Percentiles rank a stretch among this genome's conserved stretches.
phyloP scores from a whole-genome alignment of 1,140 invertebrate species.

The Halesus radiatus region DNA sequence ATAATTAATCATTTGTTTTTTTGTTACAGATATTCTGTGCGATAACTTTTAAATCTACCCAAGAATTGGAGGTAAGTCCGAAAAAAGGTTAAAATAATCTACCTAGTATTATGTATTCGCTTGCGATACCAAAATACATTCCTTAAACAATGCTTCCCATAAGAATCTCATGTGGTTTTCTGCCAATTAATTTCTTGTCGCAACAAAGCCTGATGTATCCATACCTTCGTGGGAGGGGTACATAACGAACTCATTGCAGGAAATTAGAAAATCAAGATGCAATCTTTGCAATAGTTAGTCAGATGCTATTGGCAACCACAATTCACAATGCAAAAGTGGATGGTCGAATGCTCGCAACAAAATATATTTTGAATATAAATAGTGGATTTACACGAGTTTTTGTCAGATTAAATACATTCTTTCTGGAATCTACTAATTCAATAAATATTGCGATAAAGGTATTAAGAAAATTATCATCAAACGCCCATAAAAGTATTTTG shows the following conservation, averaged over 20 bases:
- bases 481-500: too few species aligned
- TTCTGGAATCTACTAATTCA: not conserved
- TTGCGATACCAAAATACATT: not conserved
- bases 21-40: too few species aligned
- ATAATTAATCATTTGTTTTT: too few species aligned
- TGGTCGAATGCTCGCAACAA: slow-evolving; percentile 4
- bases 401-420: not conserved
- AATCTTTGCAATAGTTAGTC: slow-evolving; percentile 39
- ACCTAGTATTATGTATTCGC: not conserved
- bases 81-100: not conserved
- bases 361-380: not conserved
- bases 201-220: not conserved
- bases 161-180: not conserved
- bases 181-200: not conserved
- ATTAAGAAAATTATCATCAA: not conserved
- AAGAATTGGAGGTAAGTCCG: too few species aligned
- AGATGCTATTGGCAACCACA: not conserved
- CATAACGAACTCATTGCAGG: slow-evolving; percentile 50
- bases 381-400: not conserved
- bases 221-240: not conserved
- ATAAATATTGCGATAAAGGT: not conserved
- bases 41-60: too few species aligned
- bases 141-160: not conserved
- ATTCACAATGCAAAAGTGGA: not conserved
- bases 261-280: slow-evolving; percentile 52